Conservation (phyloP, 1,140 invertebrate genomes). For the Aphidius ervi region DNA sequence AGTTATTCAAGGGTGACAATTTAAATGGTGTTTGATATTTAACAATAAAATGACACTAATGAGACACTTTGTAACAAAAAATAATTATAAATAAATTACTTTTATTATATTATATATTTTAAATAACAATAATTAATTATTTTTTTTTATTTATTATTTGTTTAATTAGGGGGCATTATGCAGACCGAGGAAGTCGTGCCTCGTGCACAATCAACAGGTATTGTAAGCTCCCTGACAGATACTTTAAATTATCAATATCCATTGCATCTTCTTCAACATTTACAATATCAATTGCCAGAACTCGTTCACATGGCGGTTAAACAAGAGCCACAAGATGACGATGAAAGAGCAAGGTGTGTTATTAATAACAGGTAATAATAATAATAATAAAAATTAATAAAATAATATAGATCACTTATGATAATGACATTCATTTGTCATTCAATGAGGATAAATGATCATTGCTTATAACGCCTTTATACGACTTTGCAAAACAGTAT, state of each 20-base stretch:
- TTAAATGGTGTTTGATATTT: background rate
- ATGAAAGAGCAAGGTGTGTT: slow-evolving; percentile 36
- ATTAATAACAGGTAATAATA: slow-evolving; percentile 33
- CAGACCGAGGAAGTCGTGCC: slow-evolving; percentile 53
- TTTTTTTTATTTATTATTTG: slow-evolving; percentile 1
- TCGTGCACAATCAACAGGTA: slow-evolving; percentile 43
- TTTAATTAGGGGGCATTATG: slow-evolving; percentile 51
- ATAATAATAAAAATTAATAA: background rate
- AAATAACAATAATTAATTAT: background rate
- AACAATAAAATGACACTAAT: background rate
- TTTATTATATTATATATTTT: background rate
- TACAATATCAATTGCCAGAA: slow-evolving; percentile 37
- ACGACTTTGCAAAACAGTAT: no score
- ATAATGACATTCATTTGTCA: no score
- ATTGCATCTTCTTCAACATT: slow-evolving; percentile 37
- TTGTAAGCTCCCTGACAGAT: slow-evolving; percentile 43
- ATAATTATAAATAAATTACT: background rate
- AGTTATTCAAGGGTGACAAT: background rate
- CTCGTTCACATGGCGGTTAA: slow-evolving; percentile 49
- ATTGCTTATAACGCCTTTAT: no score
- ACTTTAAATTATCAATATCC: slow-evolving; percentile 37
- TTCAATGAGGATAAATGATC: no score
- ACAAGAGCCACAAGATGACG: slow-evolving; percentile 49
- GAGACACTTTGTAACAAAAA: no score
- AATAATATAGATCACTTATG: no score